Evolutionary conservation across 2,113 vertebrate genomes (phyloP).

Genomic region (Cinclus cinclus): DNA sequence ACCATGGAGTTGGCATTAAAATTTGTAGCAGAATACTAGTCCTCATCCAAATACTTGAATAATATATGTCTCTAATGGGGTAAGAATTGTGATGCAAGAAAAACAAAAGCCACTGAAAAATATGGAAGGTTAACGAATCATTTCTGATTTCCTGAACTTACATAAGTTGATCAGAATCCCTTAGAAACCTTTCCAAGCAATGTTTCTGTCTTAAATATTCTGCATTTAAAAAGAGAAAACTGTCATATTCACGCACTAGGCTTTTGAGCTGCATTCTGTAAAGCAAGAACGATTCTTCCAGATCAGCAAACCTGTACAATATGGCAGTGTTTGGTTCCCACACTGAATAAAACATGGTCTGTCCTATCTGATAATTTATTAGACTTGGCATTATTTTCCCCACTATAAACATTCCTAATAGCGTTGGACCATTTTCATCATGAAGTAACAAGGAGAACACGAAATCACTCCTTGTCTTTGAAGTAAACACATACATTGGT

Average conservation of each 20-base stretch:
- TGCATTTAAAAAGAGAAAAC: not conserved
- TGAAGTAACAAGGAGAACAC: not conserved
- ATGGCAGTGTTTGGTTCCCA: constrained; percentile 16
- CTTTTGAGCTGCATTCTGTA: constrained; percentile 11
- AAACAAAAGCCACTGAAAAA: constrained; percentile 7
- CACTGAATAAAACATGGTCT: constrained; percentile 50
- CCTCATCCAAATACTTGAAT: not conserved
- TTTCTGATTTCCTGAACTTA: not conserved
- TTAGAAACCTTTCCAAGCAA: not conserved
- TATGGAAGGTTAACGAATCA: not conserved
- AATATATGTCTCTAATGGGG: not conserved
- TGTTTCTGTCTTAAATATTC: constrained; percentile 6
- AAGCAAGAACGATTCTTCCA: constrained; percentile 30
- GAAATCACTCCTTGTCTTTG: not conserved
- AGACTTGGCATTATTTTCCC: constrained; percentile 33
- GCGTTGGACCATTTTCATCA: not conserved
- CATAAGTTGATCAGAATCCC: not conserved
- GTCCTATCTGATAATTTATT: not conserved
- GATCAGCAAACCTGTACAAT: constrained; percentile 7
- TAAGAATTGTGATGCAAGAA: not conserved
- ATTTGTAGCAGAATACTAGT: not conserved
- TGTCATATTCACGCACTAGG: not conserved
- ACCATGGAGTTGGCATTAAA: not conserved
- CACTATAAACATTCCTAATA: not conserved
- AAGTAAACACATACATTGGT: not conserved